Conservation (phyloP, 1,140 invertebrate species). For the Drosophila seguyi region DNA sequence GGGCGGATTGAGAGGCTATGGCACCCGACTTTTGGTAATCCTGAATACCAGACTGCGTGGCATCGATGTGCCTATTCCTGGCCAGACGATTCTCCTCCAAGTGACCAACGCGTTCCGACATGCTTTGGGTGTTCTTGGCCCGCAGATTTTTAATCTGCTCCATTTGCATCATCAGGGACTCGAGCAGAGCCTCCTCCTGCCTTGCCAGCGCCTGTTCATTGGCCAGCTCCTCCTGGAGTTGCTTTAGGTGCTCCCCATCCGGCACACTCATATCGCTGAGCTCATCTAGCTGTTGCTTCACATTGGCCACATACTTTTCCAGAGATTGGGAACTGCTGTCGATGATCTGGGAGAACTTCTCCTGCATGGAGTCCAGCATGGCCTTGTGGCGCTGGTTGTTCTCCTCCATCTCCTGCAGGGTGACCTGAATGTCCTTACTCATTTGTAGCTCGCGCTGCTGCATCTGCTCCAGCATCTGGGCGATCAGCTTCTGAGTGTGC, state of each 20-base stretch:
- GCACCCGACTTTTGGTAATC: slow-evolving; percentile 34
- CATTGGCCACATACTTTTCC: slow-evolving; percentile 44
- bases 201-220: slow-evolving; percentile 54
- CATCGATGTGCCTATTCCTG: slow-evolving; percentile 25
- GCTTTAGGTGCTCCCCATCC: slow-evolving; percentile 54
- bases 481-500: slow-evolving; percentile 42
- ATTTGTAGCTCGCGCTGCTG: slow-evolving; percentile 54
- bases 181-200: slow-evolving; percentile 55
- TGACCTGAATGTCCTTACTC: slow-evolving; percentile 48
- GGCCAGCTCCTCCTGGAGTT: slow-evolving; percentile 56
- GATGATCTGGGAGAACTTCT: slow-evolving; percentile 55
- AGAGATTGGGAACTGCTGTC: slow-evolving; percentile 36
- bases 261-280: slow-evolving; percentile 40
- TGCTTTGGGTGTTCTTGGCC: slow-evolving; percentile 47
- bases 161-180: slow-evolving; percentile 60
- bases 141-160: slow-evolving; percentile 56
- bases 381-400: slow-evolving; percentile 62
- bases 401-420: slow-evolving; percentile 50
- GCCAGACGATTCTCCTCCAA: slow-evolving; percentile 45
- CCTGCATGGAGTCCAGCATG: slow-evolving; percentile 58
- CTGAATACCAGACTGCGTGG: slow-evolving; percentile 34
- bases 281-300: slow-evolving; percentile 48
- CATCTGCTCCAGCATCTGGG: slow-evolving; percentile 58
- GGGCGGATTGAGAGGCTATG: slow-evolving; percentile 30
- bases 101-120: slow-evolving; percentile 40